Base-by-base conservation (phyloP, 1,140 invertebrate species). In the Subanguina moxae region DNA sequence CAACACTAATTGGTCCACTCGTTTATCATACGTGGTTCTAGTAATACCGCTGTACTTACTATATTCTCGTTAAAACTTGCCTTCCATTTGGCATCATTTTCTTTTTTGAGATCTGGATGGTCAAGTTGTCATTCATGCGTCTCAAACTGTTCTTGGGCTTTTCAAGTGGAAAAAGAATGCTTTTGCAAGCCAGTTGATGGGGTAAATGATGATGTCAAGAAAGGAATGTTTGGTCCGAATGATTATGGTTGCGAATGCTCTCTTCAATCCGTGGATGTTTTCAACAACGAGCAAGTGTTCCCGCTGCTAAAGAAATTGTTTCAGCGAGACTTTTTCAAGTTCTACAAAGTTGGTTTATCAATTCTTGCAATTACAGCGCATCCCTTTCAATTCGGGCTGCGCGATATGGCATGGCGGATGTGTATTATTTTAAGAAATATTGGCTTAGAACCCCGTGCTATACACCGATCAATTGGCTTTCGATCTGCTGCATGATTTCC, bases 271-370 rank as follows among this genome's bases (percentile, higher is more conserved):
- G 90, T 97, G 57, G 93, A 97, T 84, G 88, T 90, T 81, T 93
- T 93, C 77, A 97, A 97, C 83, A 97, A 97, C 84, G 87, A 89
- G 57, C 92, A 91, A 85, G 88, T 97, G 64, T 94, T 90, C 85
- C 94, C 94, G 5, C 86, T 91, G 65, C 83, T 97, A 23, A 88
- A 90, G 75, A 93, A 90, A 83, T 84, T 98, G 62, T 86, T 97
- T 28, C 86, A 88, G 15, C 91, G 90, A 84, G 91, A 96, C 84
- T 97, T 93, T 85, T 98, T 97, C 84, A 87, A 92, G 74, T 97
- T 93, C 86, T 96, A 92, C 82, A 95, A 94, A 87, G 88, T 89
- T 82, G 79, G 76, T 52, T 68, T 64, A 52, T 67, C 62, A 57
- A 32, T n/a, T 38, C 28, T 46, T 9, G 23, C 48, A 52, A 52